A percentile compares a stretch with the other conserved stretches of the same genome.
These are phyloP conservation scores for Python bivittatus DNA, from an alignment of 2,113 vertebrate genomes.

Conservation along the genomic window DNA sequence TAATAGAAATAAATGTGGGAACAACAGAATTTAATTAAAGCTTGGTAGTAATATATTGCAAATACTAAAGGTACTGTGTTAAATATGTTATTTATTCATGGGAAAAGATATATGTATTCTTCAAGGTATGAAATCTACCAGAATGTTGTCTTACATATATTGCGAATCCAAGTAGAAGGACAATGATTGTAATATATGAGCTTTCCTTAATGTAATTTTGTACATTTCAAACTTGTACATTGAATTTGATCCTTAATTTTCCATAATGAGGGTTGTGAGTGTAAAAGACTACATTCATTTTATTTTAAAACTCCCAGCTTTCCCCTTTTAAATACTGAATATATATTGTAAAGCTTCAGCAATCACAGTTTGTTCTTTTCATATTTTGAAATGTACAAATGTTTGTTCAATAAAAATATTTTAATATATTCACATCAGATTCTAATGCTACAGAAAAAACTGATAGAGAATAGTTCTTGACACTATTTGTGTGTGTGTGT, in stretches of 20 bases:
- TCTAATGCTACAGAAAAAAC: conserved; percentile 14
- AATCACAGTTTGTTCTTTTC: background rate
- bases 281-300: background rate
- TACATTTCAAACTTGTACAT: background rate
- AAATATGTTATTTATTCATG: background rate
- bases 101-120: background rate
- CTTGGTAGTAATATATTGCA: background rate
- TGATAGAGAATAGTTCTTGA: accelerated
- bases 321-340: background rate
- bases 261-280: background rate
- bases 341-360: background rate
- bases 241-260: conserved; percentile 50
- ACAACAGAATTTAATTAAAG: background rate
- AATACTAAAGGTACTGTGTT: background rate
- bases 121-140: background rate
- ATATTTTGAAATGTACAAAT: background rate
- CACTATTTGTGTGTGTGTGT: background rate
- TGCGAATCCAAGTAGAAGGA: background rate
- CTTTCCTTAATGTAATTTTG: background rate
- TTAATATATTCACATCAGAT: background rate
- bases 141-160: background rate
- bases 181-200: background rate
- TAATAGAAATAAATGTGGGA: background rate
- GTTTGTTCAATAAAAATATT: background rate
- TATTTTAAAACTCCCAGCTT: background rate